Base-by-base conservation (phyloP, 2,888 invertebrate species). In the Orchesella flavescens region DNA sequence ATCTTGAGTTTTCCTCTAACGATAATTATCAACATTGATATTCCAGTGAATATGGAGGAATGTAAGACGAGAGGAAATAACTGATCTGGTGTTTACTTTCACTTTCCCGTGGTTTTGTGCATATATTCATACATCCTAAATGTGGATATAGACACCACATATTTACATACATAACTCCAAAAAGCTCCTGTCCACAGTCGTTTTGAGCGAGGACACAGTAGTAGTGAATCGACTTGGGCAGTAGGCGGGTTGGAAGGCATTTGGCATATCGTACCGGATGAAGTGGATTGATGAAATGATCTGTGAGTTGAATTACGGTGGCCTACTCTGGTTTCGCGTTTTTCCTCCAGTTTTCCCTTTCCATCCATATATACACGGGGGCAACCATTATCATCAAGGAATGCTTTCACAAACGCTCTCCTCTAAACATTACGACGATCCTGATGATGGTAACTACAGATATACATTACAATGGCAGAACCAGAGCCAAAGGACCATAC, bases 211-310 rank as follows among this genome's bases (percentile, higher is more conserved):
- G 75, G 81, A 75, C 75, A 75, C 75, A 71, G n/a, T n/a, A n/a
- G n/a, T 71, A 63, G 73, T 57, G 71, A 75, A 82, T 75, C 61
- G 63, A 75, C 53, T 82, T 74, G 53, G 75, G 81, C 69, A 66
- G 71, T n/a, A 57, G 81, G 81, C 75, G 81, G 75, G 61, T 63
- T 82, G 69, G 69, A 59, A 75, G 75, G 61, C 68, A 82, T 75
- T 75, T 82, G 81, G 81, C 81, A 75, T 82, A 71, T 53, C 23
- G 69, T 63, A 61, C 81, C 81, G 81, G 81, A 82, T 75, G 81
- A 82, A 82, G 81, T 82, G 75, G 81, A 82, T 82, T 82, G 81
- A 82, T 82, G 81, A 75, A 82, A 82, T 82, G 81, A 82, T 82
- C 81, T 82, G 75, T 75, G 75, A 82, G 81, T 75, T 75, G 81